phyloP scores from a whole-genome alignment of 2,888 invertebrate genomes.

The Ichneumoninae sp. region DNA sequence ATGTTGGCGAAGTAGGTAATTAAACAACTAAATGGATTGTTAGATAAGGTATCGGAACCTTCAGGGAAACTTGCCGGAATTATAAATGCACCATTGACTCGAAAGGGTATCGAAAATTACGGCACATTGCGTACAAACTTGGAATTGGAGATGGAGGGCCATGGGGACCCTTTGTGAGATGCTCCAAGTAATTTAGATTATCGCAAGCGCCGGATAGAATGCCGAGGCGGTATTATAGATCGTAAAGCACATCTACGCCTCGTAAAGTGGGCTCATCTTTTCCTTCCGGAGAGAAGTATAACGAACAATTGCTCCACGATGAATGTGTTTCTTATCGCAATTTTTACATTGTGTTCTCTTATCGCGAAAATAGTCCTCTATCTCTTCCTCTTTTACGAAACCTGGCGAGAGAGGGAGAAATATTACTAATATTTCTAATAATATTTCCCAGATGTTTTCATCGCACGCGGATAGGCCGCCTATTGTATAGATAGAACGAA shows the following conservation, averaged over 20 bases:
- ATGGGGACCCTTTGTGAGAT: slow-evolving; percentile 62
- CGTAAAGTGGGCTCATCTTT: slow-evolving; percentile 38
- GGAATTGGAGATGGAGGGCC: slow-evolving; percentile 14
- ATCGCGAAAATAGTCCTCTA: neutral
- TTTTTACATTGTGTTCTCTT: neutral
- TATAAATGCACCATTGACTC: neutral
- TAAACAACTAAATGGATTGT: neutral
- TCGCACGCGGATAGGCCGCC: neutral
- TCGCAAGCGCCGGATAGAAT: slow-evolving; percentile 64
- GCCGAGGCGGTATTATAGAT: slow-evolving; percentile 59
- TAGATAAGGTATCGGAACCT: too few relatives aligned
- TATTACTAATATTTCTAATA: too few relatives aligned
- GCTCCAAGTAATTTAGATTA: slow-evolving; percentile 71
- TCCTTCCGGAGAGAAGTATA: neutral
- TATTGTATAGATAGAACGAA: neutral
- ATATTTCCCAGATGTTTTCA: neutral
- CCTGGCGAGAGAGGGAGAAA: neutral
- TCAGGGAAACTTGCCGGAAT: neutral
- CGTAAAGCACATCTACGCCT: slow-evolving; percentile 60
- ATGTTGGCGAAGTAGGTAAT: neutral
- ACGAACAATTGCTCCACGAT: neutral
- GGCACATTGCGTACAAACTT: neutral
- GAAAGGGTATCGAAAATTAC: neutral
- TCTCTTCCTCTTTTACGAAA: neutral
- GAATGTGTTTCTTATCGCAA: neutral